Conservation (phyloP, 2,888 invertebrate genomes). For the Synanthedon andrenaeformis region DNA sequence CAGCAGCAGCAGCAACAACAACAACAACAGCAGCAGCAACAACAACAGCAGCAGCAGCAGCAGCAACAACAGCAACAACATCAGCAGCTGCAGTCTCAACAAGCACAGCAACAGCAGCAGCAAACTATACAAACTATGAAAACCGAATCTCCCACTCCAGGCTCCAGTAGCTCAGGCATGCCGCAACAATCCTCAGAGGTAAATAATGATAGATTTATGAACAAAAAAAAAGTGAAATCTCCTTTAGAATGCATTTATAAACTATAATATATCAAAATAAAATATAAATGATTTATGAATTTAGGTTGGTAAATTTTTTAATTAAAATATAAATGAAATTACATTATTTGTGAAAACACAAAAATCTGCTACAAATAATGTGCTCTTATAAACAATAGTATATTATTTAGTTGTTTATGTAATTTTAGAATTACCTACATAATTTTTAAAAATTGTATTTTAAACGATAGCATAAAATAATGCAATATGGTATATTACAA, state of each 20-base stretch:
- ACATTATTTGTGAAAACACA: not conserved
- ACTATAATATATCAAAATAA: not conserved
- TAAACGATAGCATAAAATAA: too few species aligned
- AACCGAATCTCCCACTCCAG: constrained; percentile 61
- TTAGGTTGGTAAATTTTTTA: too few species aligned
- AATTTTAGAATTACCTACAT: too few species aligned
- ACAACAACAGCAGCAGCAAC: constrained; percentile 49
- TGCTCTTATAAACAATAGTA: too few species aligned
- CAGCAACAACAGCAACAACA: constrained; percentile 10
- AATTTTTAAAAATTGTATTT: too few species aligned
- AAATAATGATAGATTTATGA: constrained; percentile 9
- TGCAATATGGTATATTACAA: too few species aligned
- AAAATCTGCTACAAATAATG: too few species aligned
- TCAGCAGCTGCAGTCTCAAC: constrained; percentile 19
- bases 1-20: constrained; percentile 38
- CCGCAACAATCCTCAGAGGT: constrained; percentile 56
- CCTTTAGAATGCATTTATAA: not conserved
- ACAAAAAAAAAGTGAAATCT: not conserved
- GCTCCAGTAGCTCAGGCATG: constrained; percentile 49
- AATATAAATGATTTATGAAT: too few species aligned
- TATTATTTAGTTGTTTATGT: too few species aligned
- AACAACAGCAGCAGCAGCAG: constrained; percentile 48
- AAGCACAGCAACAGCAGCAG: constrained; percentile 26
- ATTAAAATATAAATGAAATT: not conserved
- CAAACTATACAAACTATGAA: constrained; percentile 17